These are phyloP conservation scores for Eurypyga helias DNA, from an alignment of 2,113 vertebrate species.

Conservation along the genomic window DNA sequence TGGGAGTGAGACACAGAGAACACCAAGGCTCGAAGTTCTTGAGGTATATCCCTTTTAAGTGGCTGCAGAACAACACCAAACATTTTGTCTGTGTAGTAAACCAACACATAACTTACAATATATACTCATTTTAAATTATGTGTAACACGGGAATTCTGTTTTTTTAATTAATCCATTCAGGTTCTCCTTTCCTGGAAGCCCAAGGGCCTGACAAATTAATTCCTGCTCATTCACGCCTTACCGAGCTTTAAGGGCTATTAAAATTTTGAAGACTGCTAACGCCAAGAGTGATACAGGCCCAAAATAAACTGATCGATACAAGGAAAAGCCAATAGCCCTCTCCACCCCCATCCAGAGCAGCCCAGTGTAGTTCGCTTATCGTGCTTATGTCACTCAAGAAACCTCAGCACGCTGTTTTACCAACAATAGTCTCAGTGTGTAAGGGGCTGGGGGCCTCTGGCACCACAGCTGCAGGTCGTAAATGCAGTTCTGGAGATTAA, in stretches of 20 bases:
- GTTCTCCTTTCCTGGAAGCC: not conserved
- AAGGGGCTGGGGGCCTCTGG: not conserved
- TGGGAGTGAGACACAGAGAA: not conserved
- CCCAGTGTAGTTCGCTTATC: not conserved
- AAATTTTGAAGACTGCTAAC: not conserved
- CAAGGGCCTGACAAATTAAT: not conserved
- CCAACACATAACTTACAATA: not conserved
- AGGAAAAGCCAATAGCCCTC: not conserved
- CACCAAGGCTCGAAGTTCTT: not conserved
- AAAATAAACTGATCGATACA: not conserved
- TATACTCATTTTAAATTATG: not conserved
- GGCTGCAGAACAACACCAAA: not conserved
- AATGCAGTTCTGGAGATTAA: constrained; percentile 23
- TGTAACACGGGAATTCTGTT: not conserved
- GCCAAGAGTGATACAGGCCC: not conserved
- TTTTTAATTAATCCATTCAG: not conserved
- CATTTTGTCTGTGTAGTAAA: not conserved
- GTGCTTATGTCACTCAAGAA: not conserved
- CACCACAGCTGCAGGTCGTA: constrained; percentile 55
- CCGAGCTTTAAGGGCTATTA: not conserved
- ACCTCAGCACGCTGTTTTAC: constrained; percentile 14
- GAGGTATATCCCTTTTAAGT: not conserved
- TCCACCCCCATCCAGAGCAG: not conserved
- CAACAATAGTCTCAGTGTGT: constrained; percentile 38
- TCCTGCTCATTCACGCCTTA: not conserved